Evolutionary conservation across 1,140 invertebrate genomes (phyloP).

Genomic region (Vanessa atalanta): DNA sequence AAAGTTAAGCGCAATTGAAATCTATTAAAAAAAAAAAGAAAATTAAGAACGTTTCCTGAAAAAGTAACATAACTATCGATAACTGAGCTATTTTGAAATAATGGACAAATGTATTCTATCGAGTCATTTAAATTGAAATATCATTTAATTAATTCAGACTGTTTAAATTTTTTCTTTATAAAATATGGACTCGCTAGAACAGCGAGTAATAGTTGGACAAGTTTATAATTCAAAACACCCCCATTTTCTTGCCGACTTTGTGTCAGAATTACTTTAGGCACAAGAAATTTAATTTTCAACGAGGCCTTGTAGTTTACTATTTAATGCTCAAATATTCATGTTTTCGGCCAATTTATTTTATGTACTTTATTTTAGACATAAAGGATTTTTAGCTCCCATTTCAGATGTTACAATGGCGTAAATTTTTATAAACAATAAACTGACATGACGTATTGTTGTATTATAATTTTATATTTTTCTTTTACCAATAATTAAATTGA

Average conservation of each 20-base stretch:
- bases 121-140: no score
- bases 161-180: background rate
- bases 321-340: conserved; percentile 29
- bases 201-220: conserved; percentile 6
- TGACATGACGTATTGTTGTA: background rate
- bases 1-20: no score
- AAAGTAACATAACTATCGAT: no score
- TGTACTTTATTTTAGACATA: conserved; percentile 7
- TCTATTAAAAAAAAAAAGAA: no score
- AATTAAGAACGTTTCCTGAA: no score
- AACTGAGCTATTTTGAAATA: no score
- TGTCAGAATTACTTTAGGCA: conserved; percentile 21
- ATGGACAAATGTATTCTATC: no score
- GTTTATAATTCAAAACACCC: conserved; percentile 16
- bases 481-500: no score
- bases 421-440: background rate
- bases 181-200: background rate
- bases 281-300: conserved; percentile 44
- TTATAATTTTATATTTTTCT: background rate
- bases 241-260: conserved; percentile 16
- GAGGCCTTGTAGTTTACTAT: conserved; percentile 23
- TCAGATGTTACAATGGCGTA: background rate
- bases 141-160: background rate
- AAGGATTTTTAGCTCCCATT: background rate
- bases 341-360: conserved; percentile 16